phyloP scores from a whole-genome alignment of 2,888 invertebrate genomes.

The Hypsopygia costalis region DNA sequence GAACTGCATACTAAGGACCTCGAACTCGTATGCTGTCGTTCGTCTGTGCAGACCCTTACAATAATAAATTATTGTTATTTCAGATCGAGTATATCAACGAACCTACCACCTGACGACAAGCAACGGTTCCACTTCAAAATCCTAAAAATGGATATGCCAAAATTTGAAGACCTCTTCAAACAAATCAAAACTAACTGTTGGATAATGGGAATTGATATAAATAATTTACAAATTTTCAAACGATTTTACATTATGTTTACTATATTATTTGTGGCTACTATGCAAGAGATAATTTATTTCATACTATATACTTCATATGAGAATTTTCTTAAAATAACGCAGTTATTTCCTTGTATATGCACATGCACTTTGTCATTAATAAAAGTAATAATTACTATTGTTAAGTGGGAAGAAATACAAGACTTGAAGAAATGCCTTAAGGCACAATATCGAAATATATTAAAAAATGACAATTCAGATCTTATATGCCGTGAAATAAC shows the following conservation, averaged over 20 bases:
- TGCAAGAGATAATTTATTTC: slow-evolving; percentile 5
- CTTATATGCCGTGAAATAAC: slow-evolving; percentile 2
- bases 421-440: slow-evolving; percentile 1
- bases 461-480: background rate
- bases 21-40: too few relatives aligned
- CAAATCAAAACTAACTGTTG: slow-evolving; percentile 5
- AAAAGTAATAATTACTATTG: background rate
- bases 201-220: slow-evolving; percentile 6
- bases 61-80: too few relatives aligned
- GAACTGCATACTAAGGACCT: too few relatives aligned
- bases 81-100: too few relatives aligned
- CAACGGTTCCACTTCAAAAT: slow-evolving; percentile 1
- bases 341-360: slow-evolving; percentile 7
- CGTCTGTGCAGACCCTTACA: too few relatives aligned
- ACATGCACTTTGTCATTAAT: slow-evolving; percentile 3
- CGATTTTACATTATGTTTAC: slow-evolving; percentile 7
- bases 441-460: slow-evolving; percentile 2
- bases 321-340: slow-evolving; percentile 9
- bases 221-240: background rate
- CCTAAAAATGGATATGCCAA: slow-evolving; percentile 5
- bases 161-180: slow-evolving; percentile 10
- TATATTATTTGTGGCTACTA: background rate
- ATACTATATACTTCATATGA: background rate
- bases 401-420: slow-evolving; percentile 1
- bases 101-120: too few relatives aligned